phyloP scores from a whole-genome alignment of 2,888 invertebrate genomes.

The Agriopis aurantiaria region DNA sequence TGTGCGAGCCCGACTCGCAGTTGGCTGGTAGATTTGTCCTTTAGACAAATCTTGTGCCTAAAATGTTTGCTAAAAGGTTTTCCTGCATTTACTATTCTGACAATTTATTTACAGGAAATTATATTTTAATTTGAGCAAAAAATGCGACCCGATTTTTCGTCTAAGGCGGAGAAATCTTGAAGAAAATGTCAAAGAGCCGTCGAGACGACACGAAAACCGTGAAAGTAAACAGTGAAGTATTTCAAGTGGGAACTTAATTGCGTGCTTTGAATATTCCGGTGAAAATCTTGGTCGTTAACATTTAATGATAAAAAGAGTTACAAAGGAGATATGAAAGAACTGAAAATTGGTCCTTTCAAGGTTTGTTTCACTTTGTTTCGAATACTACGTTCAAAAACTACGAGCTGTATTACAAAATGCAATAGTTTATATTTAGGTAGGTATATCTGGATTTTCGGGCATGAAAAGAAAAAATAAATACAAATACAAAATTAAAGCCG shows the following conservation, averaged over 20 bases:
- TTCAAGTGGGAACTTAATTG: constrained; percentile 37
- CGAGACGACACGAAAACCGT: constrained; percentile 25
- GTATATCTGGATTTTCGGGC: too few relatives aligned
- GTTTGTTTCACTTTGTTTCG: not conserved
- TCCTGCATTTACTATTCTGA: too few relatives aligned
- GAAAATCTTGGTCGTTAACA: constrained; percentile 13
- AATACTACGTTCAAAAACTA: too few relatives aligned
- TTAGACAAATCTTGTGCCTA: too few relatives aligned
- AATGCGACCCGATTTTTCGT: constrained; percentile 23
- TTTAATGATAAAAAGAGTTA: constrained; percentile 5
- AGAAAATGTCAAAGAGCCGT: constrained; percentile 31
- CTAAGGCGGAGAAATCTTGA: constrained; percentile 23
- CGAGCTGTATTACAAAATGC: too few relatives aligned
- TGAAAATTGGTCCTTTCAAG: not conserved
- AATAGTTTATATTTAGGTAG: not conserved
- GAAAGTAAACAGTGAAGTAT: constrained; percentile 38
- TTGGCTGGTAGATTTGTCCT: too few relatives aligned
- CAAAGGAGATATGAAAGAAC: not conserved
- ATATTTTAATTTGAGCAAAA: constrained; percentile 34
- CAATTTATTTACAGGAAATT: constrained; percentile 5
- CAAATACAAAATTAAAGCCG: too few relatives aligned
- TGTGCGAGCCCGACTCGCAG: too few relatives aligned
- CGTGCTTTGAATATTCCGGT: constrained; percentile 31
- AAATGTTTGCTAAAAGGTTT: too few relatives aligned
- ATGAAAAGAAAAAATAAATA: too few relatives aligned